Base-by-base conservation (phyloP, 2,113 vertebrate species). In the Melanotaenia duboulayi region DNA sequence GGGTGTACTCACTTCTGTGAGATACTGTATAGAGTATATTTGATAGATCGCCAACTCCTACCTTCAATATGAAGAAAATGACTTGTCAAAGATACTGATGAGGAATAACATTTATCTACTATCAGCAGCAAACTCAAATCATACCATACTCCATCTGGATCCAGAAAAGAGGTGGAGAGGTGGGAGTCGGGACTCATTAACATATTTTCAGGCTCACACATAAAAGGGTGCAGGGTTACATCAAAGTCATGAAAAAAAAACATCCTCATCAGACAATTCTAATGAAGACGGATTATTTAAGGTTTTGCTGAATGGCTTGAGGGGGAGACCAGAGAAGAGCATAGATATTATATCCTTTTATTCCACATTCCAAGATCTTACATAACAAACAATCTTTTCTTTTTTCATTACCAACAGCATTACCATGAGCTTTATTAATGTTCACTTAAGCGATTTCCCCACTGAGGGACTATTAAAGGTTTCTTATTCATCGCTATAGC, bases 261-360 rank as follows among this genome's bases (percentile, higher is more conserved):
- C 19, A 23, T 12, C 54, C 40, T 40, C 25, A 17, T 28, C 28
- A 28, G 28, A 6, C 28, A 28, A 28, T 28, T 3, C 6, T 39
- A 14, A 19, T n/a, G 28, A 51, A 51, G 12, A 39, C 7, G 17
- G 63, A 19, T 17, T 14, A 23, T 64, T 64, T 9, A 35, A 50
- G 28, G 62, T 13, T 48, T 50, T 49, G 16, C 19, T 13, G 6
- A 39, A 40, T 17, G 19, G 22, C 64, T 11, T 16, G 16, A 40
- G 22, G 50, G 63, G 48, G 8, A 7, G 32, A 63, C 65, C 1
- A 46, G 65, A 40, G 32, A 4, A 75, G 3, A 48, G 0, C 0
- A 17, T 25, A 17, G 23, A 71, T 60, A 62, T 28, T 35, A 25
- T 2, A 25, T 50, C 2, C 57, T 76, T 62, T 71, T 62, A 61